Conservation (phyloP, 2,888 invertebrate genomes). For the Calephelis perditalis region DNA sequence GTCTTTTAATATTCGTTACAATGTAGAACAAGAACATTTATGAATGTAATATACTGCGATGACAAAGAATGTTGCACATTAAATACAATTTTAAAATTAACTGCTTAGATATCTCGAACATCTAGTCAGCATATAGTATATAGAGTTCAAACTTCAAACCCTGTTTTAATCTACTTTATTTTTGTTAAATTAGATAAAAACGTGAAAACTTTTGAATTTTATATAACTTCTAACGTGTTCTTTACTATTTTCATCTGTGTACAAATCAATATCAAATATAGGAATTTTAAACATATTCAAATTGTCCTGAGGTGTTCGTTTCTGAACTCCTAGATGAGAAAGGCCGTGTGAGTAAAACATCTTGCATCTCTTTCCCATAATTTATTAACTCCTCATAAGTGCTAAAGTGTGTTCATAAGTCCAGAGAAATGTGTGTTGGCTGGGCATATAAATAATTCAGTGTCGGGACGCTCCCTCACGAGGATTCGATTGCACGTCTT, state of each 20-base stretch:
- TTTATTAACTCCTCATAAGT: constrained; percentile 75
- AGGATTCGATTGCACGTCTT: constrained; percentile 48
- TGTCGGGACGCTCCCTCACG: constrained; percentile 36
- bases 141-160: no score
- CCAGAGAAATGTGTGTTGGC: constrained; percentile 53
- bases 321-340: constrained; percentile 15
- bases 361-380: constrained; percentile 51
- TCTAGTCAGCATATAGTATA: constrained; percentile 21
- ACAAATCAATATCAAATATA: no score
- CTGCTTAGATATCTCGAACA: constrained; percentile 27
- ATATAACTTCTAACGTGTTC: no score
- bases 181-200: no score
- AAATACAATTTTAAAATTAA: no score
- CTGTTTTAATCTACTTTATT: no score
- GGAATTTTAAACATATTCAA: no score
- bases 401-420: constrained; percentile 73
- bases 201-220: no score
- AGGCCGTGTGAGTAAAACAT: constrained; percentile 55
- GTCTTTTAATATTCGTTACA: constrained; percentile 10
- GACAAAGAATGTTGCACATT: no score
- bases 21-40: constrained; percentile 1
- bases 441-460: constrained; percentile 65
- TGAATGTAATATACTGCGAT: no score
- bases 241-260: no score
- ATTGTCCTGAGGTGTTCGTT: no score